phyloP scores from a whole-genome alignment of 2,797 vertebrate genomes.

The Spinus pinus region DNA sequence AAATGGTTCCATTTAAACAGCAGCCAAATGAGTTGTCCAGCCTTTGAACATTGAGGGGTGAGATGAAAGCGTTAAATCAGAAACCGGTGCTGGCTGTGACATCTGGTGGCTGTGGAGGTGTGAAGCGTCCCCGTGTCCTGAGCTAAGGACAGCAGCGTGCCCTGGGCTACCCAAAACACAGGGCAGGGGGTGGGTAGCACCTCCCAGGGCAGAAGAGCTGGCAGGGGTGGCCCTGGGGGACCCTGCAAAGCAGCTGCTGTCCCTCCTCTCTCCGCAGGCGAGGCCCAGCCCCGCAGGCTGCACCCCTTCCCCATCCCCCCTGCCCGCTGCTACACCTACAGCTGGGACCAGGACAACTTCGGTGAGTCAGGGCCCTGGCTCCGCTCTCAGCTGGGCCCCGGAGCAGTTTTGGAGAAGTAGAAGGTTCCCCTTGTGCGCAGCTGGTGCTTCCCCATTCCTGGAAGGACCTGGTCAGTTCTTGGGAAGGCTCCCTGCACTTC shows the following conservation, averaged over 20 bases:
- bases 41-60: background rate
- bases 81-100: background rate
- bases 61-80: background rate
- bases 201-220: background rate
- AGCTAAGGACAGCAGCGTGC: background rate
- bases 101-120: background rate
- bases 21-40: background rate
- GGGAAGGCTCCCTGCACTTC: background rate
- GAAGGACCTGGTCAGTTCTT: background rate
- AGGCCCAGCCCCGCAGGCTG: conserved; percentile 72
- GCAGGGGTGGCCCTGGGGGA: fast-evolving
- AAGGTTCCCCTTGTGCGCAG: background rate
- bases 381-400: fast-evolving
- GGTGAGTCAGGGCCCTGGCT: conserved; percentile 75
- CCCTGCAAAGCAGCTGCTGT: background rate
- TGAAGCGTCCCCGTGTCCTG: fast-evolving
- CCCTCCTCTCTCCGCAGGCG: conserved; percentile 25
- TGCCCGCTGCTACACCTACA: conserved; percentile 88
- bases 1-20: background rate
- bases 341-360: conserved; percentile 96
- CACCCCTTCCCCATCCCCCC: conserved; percentile 86
- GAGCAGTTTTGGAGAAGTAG: background rate
- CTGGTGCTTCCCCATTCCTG: conserved; percentile 1
- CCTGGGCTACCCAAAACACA: background rate
- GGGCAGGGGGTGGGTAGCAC: background rate